Conservation (phyloP, 2,888 invertebrate species). For the Ptychoptera contaminata region DNA sequence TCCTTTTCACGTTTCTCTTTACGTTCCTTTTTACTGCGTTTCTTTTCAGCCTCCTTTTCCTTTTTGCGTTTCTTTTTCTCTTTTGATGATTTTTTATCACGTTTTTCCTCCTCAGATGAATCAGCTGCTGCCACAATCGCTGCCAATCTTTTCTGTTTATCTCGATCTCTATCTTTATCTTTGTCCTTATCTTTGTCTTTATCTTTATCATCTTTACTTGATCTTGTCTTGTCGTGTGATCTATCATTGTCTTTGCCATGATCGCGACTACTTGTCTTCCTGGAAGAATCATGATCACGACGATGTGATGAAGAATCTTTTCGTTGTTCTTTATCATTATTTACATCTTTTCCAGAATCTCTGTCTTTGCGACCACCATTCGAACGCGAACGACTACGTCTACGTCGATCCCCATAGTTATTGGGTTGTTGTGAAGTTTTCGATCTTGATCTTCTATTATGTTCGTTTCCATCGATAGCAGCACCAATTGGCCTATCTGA, state of each 20-base stretch:
- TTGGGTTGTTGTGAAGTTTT: constrained; percentile 3
- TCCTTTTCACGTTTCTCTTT: constrained; percentile 17
- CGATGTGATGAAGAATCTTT: constrained; percentile 16
- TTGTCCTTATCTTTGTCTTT: constrained; percentile 21
- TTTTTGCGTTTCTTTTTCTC: constrained; percentile 36
- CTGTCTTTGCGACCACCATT: constrained; percentile 10
- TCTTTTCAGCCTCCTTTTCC: constrained; percentile 38
- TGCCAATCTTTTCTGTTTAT: constrained; percentile 30
- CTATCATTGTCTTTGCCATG: too few species aligned
- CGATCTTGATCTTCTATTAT: constrained; percentile 10
- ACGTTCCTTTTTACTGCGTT: constrained; percentile 32
- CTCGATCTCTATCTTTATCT: constrained; percentile 30
- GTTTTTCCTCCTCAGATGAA: constrained; percentile 19
- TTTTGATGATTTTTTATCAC: constrained; percentile 24
- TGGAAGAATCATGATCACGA: not conserved
- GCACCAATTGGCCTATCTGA: too few species aligned
- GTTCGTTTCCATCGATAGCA: not conserved
- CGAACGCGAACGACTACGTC: constrained; percentile 8
- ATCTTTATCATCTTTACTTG: constrained; percentile 10
- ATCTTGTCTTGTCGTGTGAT: too few species aligned
- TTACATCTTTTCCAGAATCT: constrained; percentile 16
- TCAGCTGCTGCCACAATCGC: constrained; percentile 21
- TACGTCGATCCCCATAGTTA: not conserved
- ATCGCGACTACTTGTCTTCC: too few species aligned
- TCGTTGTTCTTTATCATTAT: constrained; percentile 21